phyloP scores from a whole-genome alignment of 2,113 vertebrate species.

The Barnardius zonarius region DNA sequence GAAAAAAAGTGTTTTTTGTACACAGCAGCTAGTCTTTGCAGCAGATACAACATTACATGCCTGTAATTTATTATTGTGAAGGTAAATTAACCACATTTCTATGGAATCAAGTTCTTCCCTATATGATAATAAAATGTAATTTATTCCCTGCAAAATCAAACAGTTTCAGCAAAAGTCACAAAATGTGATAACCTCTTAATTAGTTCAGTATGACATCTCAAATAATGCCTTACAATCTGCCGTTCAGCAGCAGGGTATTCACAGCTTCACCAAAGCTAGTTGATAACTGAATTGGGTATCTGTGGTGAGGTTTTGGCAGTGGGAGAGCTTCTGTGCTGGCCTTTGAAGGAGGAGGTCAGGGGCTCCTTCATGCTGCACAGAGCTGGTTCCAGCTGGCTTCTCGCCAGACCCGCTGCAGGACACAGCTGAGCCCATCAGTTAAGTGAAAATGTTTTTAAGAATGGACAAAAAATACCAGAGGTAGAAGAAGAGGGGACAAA shows the following conservation, averaged over 20 bases:
- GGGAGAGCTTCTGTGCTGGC: not conserved
- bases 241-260: not conserved
- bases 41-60: not conserved
- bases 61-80: not conserved
- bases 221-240: not conserved
- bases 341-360: not conserved
- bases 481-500: not conserved
- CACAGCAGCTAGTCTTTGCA: not conserved
- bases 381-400: not conserved
- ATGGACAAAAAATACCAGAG: not conserved
- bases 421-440: too few species aligned
- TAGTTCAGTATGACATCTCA: not conserved
- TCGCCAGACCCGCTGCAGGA: not conserved
- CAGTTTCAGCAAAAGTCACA: not conserved
- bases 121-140: not conserved
- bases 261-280: not conserved
- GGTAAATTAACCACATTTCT: not conserved
- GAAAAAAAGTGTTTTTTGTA: not conserved
- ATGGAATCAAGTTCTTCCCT: not conserved
- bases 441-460: not conserved
- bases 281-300: not conserved
- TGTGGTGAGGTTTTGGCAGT: not conserved
- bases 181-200: not conserved
- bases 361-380: not conserved
- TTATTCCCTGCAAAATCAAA: not conserved